phyloP scores from a whole-genome alignment of 2,888 invertebrate species.

The Steromphala cineraria region DNA sequence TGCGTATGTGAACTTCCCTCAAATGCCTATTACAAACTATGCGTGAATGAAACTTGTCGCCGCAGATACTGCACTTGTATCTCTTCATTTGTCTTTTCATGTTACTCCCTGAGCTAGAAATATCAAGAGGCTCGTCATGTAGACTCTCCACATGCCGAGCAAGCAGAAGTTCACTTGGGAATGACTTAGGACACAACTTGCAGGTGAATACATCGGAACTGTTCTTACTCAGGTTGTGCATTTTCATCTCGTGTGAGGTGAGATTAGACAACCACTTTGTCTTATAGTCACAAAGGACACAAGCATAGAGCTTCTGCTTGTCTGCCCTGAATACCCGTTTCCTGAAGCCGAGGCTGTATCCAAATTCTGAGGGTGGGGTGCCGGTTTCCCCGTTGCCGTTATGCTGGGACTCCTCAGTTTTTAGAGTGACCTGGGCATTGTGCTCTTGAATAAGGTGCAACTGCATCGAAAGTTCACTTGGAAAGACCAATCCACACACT shows the following conservation, averaged over 20 bases:
- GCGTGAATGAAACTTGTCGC: slow-evolving; percentile 64
- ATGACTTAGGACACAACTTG: slow-evolving; percentile 59
- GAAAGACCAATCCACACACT: slow-evolving; percentile 74
- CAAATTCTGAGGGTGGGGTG: slow-evolving; percentile 12
- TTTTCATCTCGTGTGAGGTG: slow-evolving; percentile 91
- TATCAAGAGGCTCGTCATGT: slow-evolving; percentile 22
- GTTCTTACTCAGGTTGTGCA: slow-evolving; percentile 52
- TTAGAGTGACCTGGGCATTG: slow-evolving; percentile 67
- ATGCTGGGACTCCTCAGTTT: slow-evolving; percentile 49
- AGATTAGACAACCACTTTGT: slow-evolving; percentile 92
- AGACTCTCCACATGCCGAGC: slow-evolving; percentile 66
- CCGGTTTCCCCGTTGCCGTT: slow-evolving; percentile 38
- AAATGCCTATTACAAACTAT: slow-evolving; percentile 66
- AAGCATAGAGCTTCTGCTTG: slow-evolving; percentile 83
- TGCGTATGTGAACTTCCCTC: slow-evolving; percentile 63
- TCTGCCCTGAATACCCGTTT: slow-evolving; percentile 38
- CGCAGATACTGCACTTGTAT: slow-evolving; percentile 70
- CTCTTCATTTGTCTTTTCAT: slow-evolving; percentile 41
- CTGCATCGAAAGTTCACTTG: slow-evolving; percentile 75
- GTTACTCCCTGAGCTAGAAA: slow-evolving; percentile 24
- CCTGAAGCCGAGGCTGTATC: slow-evolving; percentile 25
- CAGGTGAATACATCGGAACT: neutral
- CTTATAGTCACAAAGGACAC: slow-evolving; percentile 91
- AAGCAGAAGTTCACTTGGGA: slow-evolving; percentile 70
- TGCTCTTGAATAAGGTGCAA: slow-evolving; percentile 77